Conservation (phyloP, 2,797 vertebrate genomes). For the Molossus alvarezi region DNA sequence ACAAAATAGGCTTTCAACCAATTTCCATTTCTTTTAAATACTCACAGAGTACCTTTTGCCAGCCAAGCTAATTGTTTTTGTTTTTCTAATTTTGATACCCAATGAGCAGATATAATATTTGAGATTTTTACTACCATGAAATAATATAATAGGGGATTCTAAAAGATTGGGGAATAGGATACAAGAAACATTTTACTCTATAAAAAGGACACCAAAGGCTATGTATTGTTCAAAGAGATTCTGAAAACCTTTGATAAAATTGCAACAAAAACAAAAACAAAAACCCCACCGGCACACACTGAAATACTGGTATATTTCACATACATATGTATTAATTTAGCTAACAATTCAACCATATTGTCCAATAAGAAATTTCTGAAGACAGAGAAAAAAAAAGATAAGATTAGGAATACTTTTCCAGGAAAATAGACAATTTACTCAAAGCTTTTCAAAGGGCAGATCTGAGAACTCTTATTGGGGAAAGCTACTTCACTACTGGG, state of each 20-base stretch:
- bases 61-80: background rate
- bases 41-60: background rate
- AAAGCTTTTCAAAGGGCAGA: slow-evolving; percentile 30
- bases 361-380: slow-evolving; percentile 20
- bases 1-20: background rate
- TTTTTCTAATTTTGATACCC: background rate
- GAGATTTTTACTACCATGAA: background rate
- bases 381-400: background rate
- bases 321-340: background rate
- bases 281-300: background rate
- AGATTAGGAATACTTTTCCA: background rate
- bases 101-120: background rate
- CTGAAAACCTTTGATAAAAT: background rate
- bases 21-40: slow-evolving; percentile 18
- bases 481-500: slow-evolving; percentile 29
- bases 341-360: slow-evolving; percentile 6
- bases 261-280: background rate
- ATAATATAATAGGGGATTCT: background rate
- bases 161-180: background rate
- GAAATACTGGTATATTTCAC: slow-evolving; percentile 21
- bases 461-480: background rate
- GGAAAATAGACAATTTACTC: slow-evolving; percentile 51
- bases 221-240: background rate
- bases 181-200: background rate
- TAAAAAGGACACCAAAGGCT: background rate